Evolutionary conservation across 2,888 invertebrate genomes (phyloP).

Genomic region (Agrochola lychnidis): DNA sequence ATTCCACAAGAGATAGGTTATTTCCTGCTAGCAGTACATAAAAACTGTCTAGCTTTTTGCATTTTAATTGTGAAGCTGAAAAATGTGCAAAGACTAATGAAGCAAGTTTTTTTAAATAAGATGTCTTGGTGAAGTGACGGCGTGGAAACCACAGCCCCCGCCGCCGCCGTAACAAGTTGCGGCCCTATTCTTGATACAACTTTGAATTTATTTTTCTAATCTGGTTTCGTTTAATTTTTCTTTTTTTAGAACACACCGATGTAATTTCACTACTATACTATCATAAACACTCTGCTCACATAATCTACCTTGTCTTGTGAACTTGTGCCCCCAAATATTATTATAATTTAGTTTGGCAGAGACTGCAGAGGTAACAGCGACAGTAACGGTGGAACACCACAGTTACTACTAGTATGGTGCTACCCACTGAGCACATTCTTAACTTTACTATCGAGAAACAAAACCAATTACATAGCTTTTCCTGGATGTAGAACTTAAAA

Average conservation of each 20-base stretch:
- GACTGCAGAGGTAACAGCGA: no score
- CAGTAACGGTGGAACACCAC: no score
- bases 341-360: background rate
- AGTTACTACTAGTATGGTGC: background rate
- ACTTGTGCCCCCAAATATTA: background rate
- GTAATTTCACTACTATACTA: no score
- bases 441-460: background rate
- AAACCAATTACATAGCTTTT: background rate
- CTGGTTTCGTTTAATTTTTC: background rate
- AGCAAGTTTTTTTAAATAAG: conserved; percentile 50
- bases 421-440: background rate
- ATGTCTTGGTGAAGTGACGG: conserved; percentile 28
- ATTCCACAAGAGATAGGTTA: background rate
- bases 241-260: no score
- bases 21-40: background rate
- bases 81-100: conserved; percentile 39
- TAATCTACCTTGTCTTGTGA: background rate
- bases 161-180: conserved; percentile 11
- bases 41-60: conserved; percentile 14
- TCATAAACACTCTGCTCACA: background rate
- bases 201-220: background rate
- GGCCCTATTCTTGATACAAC: conserved; percentile 34
- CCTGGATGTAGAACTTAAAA: background rate
- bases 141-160: conserved; percentile 9
- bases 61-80: conserved; percentile 36